Percentiles rank a stretch among this genome's conserved stretches.
These are phyloP conservation scores for Lacerta viridis DNA, from an alignment of 2,797 vertebrate genomes.

Conservation along the genomic window DNA sequence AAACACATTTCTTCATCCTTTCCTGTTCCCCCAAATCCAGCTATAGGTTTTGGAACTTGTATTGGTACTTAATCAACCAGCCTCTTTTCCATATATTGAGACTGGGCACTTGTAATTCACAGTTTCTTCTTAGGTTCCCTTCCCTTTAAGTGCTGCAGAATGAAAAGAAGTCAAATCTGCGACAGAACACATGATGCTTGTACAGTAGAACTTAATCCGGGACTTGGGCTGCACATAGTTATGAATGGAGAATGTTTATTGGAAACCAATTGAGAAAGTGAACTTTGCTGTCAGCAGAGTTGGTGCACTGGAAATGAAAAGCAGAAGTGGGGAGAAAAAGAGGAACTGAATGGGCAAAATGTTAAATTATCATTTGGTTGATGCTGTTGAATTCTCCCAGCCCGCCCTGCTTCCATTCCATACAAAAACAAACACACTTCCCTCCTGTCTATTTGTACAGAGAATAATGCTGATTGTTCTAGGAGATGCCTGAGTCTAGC, in stretches of 20 bases:
- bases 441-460: not conserved
- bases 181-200: not conserved
- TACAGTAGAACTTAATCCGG: not conserved
- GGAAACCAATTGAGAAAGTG: conserved; percentile 27
- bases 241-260: conserved; percentile 13
- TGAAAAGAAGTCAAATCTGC: not conserved
- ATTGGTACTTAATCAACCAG: not conserved
- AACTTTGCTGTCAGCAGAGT: conserved; percentile 7
- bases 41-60: not conserved
- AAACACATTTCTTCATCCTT: not conserved
- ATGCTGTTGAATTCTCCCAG: not conserved
- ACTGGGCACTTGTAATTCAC: not conserved
- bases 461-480: not conserved
- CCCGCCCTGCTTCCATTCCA: too few relatives aligned
- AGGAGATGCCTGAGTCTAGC: not conserved
- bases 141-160: not conserved
- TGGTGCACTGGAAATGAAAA: conserved; percentile 31
- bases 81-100: not conserved
- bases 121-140: not conserved
- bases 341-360: conserved; percentile 26
- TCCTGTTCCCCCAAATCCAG: not conserved
- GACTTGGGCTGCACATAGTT: not conserved
- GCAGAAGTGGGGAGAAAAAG: conserved; percentile 22
- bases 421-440: not conserved
- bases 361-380: conserved; percentile 5